Base-by-base conservation (phyloP, 1,140 invertebrate genomes). In the Drosophila kepulauana region DNA sequence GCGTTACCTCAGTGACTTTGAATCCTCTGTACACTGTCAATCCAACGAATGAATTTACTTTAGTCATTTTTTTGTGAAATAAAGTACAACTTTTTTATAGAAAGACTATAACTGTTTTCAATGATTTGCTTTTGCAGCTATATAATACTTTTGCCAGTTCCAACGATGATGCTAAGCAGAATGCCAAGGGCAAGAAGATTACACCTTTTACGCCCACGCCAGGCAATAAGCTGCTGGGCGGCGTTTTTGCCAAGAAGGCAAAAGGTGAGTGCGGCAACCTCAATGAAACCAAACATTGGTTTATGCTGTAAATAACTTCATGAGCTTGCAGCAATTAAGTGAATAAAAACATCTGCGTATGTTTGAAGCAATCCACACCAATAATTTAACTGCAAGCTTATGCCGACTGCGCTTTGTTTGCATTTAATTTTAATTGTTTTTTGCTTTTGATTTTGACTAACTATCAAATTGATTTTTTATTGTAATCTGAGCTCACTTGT, bases 121-220 rank as follows among this genome's bases (percentile, higher is more conserved):
- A 46, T 35, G 11, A 15, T 30, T 65, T 71, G 15, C 48, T 45
- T 76, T 80, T 91, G 13, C 74, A 92, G 91, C 66, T 80, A 0
- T 90, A 79, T 66, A 74, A 79, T 1, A 80, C 88, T 1, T 57
- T 82, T 38, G 59, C 80, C 3, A 75, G 63, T 20, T 54, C 54
- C 8, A 66, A 78, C 45, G 78, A 79, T 16, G 68, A 86, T 52
- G 43, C 62, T 8, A 65, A 61, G 5, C 43, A 52, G 20, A 63
- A 80, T 73, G 69, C 7, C 25, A 75, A 66, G 35, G 68, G 67
- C 13, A 91, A 91, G 67, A 92, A 85, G 78, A 71, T 91, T 43
- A 92, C 91, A 6, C 88, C 91, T 5, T 92, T 91, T 52, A 92
- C 91, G 15, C 91, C 91, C 15, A 92, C 91, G 5, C 91, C 91